Base-by-base conservation (phyloP, 1,140 invertebrate species). In the Platyscapa corneri region DNA sequence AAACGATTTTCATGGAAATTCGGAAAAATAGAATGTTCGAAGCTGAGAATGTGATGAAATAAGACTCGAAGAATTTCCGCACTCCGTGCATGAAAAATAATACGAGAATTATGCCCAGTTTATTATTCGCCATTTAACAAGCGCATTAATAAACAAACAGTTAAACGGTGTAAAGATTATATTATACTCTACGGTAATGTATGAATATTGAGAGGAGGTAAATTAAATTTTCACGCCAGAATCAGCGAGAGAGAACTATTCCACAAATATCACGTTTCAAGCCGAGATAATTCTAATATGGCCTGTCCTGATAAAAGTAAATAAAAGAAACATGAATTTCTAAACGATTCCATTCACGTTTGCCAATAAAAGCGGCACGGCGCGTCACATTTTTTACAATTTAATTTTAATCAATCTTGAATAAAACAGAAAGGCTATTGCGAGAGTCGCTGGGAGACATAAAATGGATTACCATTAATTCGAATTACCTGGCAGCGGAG, bases 381-480 rank as follows among this genome's bases (percentile, higher is more conserved):
- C 32, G 7, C 23, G n/a, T 53, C 53, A 74, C 80, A 82, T 82
- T 86, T 78, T 49, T 86, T 82, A 70, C 60, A 86, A 86, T 86
- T 86, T 86, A 86, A 82, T 82, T 86, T 86, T 78, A 86, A 86
- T 86, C 80, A 86, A 86, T 82, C 72, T 85, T 46, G 46, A 82
- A 86, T 77, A 60, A 86, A 86, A 72, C 56, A 67, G 23, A 81
- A 16, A 18, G 5, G 16, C 18, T 37, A 64, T 56, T 37, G 37
- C 32, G 53, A 6, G 14, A 5, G 53, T 3, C 32, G 32, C 2
- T 42, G 65, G 27, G 42, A 74, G 30, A 67, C 46, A 49, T 67
- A 70, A 65, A 82, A 81, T 77, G 84, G 74, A 86, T 82, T 78
- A 86, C 80, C 84, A 86, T 86, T 86, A 82, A 86, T 82, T 82